Base-by-base conservation (phyloP, 1,140 invertebrate species). In the Macrobrachium nipponense region DNA sequence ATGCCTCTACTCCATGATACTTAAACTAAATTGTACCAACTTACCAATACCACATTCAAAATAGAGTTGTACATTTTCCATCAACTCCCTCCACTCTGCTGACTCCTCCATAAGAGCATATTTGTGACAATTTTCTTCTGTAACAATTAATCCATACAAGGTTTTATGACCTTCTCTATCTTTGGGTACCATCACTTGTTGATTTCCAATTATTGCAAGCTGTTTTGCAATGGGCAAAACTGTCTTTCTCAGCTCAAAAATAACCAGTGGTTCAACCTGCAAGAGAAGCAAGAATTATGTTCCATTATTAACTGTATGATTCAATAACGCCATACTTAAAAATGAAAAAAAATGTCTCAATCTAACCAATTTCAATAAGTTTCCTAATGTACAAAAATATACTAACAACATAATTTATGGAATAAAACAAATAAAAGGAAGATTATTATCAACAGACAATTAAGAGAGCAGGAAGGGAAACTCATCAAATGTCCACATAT, bases 11-110 rank as follows among this genome's bases (percentile, higher is more conserved):
- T 18, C 36, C 5, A 43, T 36, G 44, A 76, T 44, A 76, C 0
- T 14, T 4, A 17, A 17, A 58, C 5, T 51, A 43, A 12, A 58
- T 51, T 15, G n/a, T n/a, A n/a, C 18, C 10, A 17, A 11, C 80
- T 60, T 60, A 81, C 80, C 80, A 59, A 5, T 27, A 8, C 80
- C 80, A 81, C 80, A 81, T 15, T 17, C 36, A 44, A 43, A 72
- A 23, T 15, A 59, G 15, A 23, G 11, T 2, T 1, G 51, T 20
- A 81, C 27, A 6, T 14, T 59, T 36, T 81, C 64, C 0, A 70
- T 59, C 17, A 70, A 14, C 18, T 81, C 66, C 27, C 14, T 64
- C 80, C 80, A 81, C 18, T 51, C 36, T 2, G 64, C 44, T 17
- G 6, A 15, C 12, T 58, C 68, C 12, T n/a, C 27, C 3, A 23